Conservation (phyloP, 2,113 vertebrate species). For the Scomber scombrus region DNA sequence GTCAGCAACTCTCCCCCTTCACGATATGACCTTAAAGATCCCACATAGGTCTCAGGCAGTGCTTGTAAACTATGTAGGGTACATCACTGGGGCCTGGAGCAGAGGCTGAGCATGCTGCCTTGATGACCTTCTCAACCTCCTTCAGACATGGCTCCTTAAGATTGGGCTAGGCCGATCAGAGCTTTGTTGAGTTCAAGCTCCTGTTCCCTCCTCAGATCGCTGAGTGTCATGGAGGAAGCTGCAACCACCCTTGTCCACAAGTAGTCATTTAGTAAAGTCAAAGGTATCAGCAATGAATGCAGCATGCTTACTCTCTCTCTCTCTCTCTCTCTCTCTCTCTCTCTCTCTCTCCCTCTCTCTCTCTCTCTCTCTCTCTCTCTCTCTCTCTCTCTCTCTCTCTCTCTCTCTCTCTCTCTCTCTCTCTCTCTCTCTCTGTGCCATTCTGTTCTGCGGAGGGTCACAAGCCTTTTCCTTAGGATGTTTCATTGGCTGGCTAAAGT, state of each 20-base stretch:
- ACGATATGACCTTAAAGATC: conserved; percentile 13
- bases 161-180: no score
- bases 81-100: conserved; percentile 13
- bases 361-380: no score
- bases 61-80: conserved; percentile 13
- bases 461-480: no score
- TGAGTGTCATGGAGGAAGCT: not conserved
- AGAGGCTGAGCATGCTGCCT: not conserved
- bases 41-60: conserved; percentile 21
- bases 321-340: no score
- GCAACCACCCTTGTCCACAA: not conserved
- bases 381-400: no score
- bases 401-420: no score
- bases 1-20: conserved; percentile 1
- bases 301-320: no score
- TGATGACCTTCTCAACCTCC: conserved; percentile 13
- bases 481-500: no score
- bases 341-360: no score
- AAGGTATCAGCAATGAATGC: no score
- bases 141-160: not conserved
- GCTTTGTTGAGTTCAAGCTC: not conserved
- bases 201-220: not conserved
- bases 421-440: no score
- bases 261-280: not conserved
- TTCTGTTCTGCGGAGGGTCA: no score